These are phyloP conservation scores for Chelon auratus DNA, from an alignment of 2,797 vertebrate species.

Conservation along the genomic window DNA sequence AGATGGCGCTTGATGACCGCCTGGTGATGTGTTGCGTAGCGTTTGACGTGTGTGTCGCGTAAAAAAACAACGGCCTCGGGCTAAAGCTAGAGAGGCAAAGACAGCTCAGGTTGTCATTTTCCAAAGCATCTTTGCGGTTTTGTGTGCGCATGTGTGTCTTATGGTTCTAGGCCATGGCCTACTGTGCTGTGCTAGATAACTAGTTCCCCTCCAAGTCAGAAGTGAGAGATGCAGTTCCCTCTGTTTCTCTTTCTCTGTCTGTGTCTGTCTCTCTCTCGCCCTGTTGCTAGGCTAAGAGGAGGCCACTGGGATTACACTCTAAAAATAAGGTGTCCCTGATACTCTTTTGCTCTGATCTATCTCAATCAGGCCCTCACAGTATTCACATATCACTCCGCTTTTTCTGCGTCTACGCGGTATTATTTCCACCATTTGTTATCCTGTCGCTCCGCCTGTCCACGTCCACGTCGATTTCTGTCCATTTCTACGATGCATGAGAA, in stretches of 20 bases:
- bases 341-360: slow-evolving; percentile 69
- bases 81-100: slow-evolving; percentile 2
- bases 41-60: background rate
- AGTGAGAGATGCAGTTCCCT: slow-evolving; percentile 65
- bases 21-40: slow-evolving; percentile 2
- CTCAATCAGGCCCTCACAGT: slow-evolving; percentile 55
- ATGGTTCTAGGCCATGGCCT: slow-evolving; percentile 68
- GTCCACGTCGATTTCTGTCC: slow-evolving; percentile 29
- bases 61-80: slow-evolving; percentile 3
- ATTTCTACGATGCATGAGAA: background rate
- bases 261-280: slow-evolving; percentile 64
- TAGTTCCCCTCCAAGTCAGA: slow-evolving; percentile 69
- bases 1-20: background rate
- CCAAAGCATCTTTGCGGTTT: slow-evolving; percentile 4
- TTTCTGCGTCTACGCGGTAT: background rate
- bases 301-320: slow-evolving; percentile 80
- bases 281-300: slow-evolving; percentile 79
- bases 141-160: slow-evolving; percentile 22
- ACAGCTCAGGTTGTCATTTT: slow-evolving; percentile 35
- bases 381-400: slow-evolving; percentile 37
- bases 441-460: slow-evolving; percentile 2
- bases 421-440: slow-evolving; percentile 8
- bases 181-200: slow-evolving; percentile 71
- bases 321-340: slow-evolving; percentile 84
- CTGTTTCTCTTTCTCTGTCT: slow-evolving; percentile 51